Evolutionary conservation across 2,113 vertebrate species (phyloP).

Genomic region (Sigmodon hispidus): DNA sequence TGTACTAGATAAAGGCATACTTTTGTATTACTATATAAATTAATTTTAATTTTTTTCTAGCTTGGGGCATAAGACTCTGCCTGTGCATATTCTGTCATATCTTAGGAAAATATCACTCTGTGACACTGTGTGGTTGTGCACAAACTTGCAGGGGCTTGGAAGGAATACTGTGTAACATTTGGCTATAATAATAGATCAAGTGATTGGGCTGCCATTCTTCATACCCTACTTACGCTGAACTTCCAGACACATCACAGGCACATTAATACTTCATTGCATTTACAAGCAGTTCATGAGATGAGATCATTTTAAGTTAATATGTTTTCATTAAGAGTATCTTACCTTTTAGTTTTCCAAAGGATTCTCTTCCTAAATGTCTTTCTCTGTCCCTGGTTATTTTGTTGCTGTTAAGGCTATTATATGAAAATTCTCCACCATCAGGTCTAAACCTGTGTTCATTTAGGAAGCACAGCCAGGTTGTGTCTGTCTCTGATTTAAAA

Average conservation of each 20-base stretch:
- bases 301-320: not conserved
- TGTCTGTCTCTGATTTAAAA: not conserved
- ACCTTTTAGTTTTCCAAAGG: not conserved
- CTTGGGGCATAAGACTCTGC: slow-evolving; percentile 24
- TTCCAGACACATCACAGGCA: not conserved
- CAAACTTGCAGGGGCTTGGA: not conserved
- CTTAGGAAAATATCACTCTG: not conserved
- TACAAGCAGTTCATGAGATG: not conserved
- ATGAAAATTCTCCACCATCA: not conserved
- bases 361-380: not conserved
- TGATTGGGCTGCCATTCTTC: not conserved
- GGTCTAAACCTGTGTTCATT: not conserved
- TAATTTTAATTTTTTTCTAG: slow-evolving; percentile 22
- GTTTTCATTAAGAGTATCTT: not conserved
- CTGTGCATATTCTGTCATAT: not conserved
- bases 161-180: not conserved
- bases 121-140: not conserved
- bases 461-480: not conserved
- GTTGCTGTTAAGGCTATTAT: not conserved
- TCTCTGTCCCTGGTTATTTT: not conserved
- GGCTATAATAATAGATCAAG: not conserved
- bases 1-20: slow-evolving; percentile 6
- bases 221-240: not conserved
- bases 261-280: not conserved
- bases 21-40: slow-evolving; percentile 54